Evolutionary conservation across 2,888 invertebrate species (phyloP), one percentile per base, ranked within the genome.

Genomic region (Gortyna flavago): DNA sequence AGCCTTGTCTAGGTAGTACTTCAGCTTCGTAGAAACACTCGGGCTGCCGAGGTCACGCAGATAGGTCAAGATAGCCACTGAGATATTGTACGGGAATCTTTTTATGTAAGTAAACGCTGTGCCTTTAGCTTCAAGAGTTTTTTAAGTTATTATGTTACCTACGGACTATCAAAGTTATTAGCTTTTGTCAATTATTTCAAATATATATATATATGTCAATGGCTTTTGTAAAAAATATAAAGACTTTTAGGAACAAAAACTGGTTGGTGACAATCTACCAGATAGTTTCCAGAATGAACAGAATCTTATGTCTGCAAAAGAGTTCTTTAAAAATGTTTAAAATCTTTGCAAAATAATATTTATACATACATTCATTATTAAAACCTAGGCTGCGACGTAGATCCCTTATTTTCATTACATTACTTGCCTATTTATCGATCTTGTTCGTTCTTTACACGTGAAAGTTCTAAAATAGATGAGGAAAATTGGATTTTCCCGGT

Each of bases 21-120:
- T n/a, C 32, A 66, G 44, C 57, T 18, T 65, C 29, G 66, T 61
- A 62, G 51, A n/a, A 66, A 41, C 75, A 71, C 79, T 79, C 54
- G n/a, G 71, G 35, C 54, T 13, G 38, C 44, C 67, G 65, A 48
- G 75, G 83, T 77, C 83, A 76, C 18, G 64, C 59, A 62, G 70
- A 64, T 59, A 78, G 85, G 84, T 84, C 85, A 79, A 79, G 78
- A 73, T 32, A 25, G 32, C 32, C 29, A 44, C 64, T 51, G n/a
- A 81, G 35, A 68, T 65, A 80, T 74, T 71, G 44, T 70, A 62
- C 44, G 44, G 32, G 5, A 48, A 73, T 25, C 48, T 61, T 72
- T 51, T 80, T 59, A 69, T 32, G 2, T 77, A 32, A 59, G 29
- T 78, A 44, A 62, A 76, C 2, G n/a, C n/a, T 41, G 61, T 62